Conservation (phyloP, 2,797 vertebrate species). For the Lacerta agilis region DNA sequence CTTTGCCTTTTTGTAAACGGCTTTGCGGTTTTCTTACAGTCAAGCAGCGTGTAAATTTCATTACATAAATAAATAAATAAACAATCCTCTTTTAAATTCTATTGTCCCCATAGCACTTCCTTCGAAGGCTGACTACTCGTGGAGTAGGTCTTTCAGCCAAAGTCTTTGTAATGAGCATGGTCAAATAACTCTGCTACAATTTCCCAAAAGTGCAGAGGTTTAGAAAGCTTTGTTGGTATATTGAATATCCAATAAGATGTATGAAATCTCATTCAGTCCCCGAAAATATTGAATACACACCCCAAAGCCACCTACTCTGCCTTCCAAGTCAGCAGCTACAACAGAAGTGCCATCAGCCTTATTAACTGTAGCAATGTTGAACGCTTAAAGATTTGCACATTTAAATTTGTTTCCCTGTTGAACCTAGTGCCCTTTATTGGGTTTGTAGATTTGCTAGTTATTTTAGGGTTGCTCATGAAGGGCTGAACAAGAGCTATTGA, state of each 20-base stretch:
- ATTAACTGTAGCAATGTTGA: neutral
- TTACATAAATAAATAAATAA: too few relatives aligned
- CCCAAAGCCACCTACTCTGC: neutral
- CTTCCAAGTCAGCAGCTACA: neutral
- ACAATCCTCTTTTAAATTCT: too few relatives aligned
- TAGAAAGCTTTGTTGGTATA: neutral
- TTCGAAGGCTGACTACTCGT: neutral
- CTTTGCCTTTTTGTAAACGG: too few relatives aligned
- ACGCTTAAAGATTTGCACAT: neutral
- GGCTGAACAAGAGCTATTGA: neutral
- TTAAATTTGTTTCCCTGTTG: slow-evolving; percentile 13
- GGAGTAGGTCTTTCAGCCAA: too few relatives aligned
- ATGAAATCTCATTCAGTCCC: neutral
- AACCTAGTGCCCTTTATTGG: slow-evolving; percentile 11
- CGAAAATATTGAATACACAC: neutral
- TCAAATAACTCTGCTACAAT: neutral
- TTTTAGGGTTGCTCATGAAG: neutral
- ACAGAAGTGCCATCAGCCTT: neutral
- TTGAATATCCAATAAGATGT: neutral
- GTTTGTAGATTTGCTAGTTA: neutral
- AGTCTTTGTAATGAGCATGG: neutral
- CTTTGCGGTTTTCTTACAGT: too few relatives aligned
- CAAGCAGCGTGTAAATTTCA: too few relatives aligned
- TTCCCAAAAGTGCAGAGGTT: neutral
- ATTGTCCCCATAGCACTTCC: too few relatives aligned